phyloP scores from a whole-genome alignment of 2,797 vertebrate genomes.

The Tinamus major region DNA sequence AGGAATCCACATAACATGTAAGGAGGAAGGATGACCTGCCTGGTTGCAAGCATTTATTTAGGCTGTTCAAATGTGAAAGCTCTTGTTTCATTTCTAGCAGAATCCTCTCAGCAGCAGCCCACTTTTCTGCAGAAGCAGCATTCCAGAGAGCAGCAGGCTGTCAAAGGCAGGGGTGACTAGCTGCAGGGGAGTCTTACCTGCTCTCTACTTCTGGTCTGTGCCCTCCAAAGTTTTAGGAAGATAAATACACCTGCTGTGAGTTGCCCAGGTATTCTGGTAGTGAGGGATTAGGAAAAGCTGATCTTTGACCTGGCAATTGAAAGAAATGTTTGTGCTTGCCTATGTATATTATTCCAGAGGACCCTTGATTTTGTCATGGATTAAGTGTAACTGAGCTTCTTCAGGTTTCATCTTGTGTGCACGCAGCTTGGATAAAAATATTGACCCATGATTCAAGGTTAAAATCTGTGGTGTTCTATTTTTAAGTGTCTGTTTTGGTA shows the following conservation, averaged over 20 bases:
- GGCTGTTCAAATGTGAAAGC: background rate
- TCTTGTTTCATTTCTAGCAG: background rate
- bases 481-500: background rate
- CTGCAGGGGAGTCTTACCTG: background rate
- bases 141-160: background rate
- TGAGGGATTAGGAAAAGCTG: background rate
- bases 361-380: background rate
- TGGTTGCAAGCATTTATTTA: background rate
- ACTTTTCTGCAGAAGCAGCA: background rate
- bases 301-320: background rate
- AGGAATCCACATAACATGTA: fast-evolving
- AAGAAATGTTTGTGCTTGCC: background rate
- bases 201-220: background rate
- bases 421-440: background rate
- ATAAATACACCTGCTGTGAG: background rate
- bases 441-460: background rate
- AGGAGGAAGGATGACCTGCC: background rate
- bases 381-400: background rate
- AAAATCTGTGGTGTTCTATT: background rate
- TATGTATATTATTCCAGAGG: background rate
- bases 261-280: background rate
- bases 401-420: background rate
- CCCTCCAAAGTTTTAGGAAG: background rate
- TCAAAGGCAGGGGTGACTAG: background rate
- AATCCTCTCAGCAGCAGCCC: background rate